These are phyloP conservation scores for Metridium senile DNA, from an alignment of 92 coral and sea anemone species.

Conservation along the genomic window DNA sequence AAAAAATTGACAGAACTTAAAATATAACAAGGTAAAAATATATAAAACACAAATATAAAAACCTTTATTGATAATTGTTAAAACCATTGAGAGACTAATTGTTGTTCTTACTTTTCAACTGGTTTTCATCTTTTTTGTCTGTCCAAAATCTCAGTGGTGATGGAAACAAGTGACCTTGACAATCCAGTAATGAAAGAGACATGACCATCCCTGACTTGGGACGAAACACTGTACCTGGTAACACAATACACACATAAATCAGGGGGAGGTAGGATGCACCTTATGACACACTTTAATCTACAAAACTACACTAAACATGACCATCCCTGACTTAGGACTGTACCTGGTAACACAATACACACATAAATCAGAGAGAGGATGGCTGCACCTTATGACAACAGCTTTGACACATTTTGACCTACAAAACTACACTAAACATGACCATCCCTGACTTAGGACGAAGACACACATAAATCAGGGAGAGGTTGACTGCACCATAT, in stretches of 20 bases:
- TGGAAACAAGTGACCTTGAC: conserved; percentile 90
- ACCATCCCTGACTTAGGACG: too few species aligned
- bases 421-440: too few species aligned
- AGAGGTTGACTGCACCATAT: too few species aligned
- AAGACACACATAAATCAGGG: too few species aligned
- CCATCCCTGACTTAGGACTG: too few species aligned
- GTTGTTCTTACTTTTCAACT: conserved; percentile 38
- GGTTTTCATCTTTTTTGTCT: conserved; percentile 44
- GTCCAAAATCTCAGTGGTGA: conserved; percentile 95
- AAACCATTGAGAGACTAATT: neutral
- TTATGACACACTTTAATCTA: too few species aligned
- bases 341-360: too few species aligned
- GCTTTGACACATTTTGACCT: too few species aligned
- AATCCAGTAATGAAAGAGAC: conserved; percentile 70
- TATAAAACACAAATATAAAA: neutral
- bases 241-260: neutral
- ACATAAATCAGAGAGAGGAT: too few species aligned
- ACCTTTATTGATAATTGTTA: neutral
- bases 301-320: too few species aligned
- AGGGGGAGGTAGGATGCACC: too few species aligned
- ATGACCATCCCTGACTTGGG: conserved; percentile 83
- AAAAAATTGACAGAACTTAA: neutral
- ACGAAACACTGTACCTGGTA: conserved; percentile 78
- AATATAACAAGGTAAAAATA: neutral
- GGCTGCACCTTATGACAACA: too few species aligned